These are phyloP conservation scores for Hybos culiciformis DNA, from an alignment of 2,888 invertebrate species.

Conservation along the genomic window DNA sequence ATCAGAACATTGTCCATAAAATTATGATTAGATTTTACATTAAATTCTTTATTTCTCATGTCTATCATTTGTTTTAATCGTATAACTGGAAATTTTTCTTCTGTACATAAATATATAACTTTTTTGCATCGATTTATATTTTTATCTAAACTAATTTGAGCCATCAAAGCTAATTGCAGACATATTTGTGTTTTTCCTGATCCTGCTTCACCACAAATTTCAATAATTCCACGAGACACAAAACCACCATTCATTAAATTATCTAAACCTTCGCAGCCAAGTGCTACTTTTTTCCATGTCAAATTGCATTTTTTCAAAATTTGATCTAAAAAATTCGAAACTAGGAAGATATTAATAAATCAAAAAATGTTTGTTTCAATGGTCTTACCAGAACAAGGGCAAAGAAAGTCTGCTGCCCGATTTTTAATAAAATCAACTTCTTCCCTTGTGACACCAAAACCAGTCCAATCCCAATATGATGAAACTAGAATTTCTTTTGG, in stretches of 20 bases:
- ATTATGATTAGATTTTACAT: too few species aligned
- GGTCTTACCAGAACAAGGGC: too few species aligned
- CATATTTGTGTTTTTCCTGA: conserved; percentile 65
- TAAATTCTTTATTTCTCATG: too few species aligned
- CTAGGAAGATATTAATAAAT: too few species aligned
- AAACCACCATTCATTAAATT: conserved; percentile 49
- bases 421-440: too few species aligned
- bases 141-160: conserved; percentile 40
- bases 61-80: conserved; percentile 44
- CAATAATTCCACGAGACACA: conserved; percentile 50
- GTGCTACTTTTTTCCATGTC: conserved; percentile 22
- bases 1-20: conserved; percentile 49
- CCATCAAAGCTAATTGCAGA: conserved; percentile 53
- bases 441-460: too few species aligned
- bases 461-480: too few species aligned
- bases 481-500: too few species aligned
- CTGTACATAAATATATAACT: conserved; percentile 57
- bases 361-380: too few species aligned
- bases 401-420: too few species aligned
- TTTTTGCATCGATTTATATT: conserved; percentile 43
- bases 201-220: conserved; percentile 58
- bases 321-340: too few species aligned
- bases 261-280: conserved; percentile 47
- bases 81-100: conserved; percentile 56
- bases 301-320: too few species aligned